A percentile compares a stretch with the other conserved stretches of the same genome.
Evolutionary conservation across 2,797 vertebrate genomes (phyloP).

Genomic region (Diplodus puntazzo): DNA sequence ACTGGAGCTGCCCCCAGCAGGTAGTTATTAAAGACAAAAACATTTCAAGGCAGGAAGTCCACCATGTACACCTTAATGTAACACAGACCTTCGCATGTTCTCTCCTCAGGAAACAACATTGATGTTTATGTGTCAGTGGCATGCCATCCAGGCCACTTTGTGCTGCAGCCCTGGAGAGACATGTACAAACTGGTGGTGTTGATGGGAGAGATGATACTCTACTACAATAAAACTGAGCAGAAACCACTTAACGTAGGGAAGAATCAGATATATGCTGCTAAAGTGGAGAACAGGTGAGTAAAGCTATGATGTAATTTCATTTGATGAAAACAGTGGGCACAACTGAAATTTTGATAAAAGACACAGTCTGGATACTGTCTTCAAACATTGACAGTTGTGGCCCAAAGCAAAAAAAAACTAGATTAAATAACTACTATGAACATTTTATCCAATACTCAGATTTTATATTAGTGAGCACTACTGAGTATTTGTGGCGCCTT

Average conservation of each 20-base stretch:
- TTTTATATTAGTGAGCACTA: background rate
- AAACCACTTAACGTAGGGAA: constrained; percentile 86
- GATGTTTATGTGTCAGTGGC: constrained; percentile 96
- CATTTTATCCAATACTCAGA: background rate
- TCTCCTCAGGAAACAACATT: constrained; percentile 88
- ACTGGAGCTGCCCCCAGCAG: constrained; percentile 86
- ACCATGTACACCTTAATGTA: background rate
- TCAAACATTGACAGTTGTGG: background rate
- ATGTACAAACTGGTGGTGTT: constrained; percentile 94
- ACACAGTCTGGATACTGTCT: background rate
- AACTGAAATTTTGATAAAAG: background rate
- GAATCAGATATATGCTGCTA: constrained; percentile 94
- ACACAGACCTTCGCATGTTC: background rate
- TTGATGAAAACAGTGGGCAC: background rate
- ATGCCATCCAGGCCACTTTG: constrained; percentile 97
- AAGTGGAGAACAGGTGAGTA: constrained; percentile 94
- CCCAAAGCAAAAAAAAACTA: too few relatives aligned
- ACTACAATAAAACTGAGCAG: constrained; percentile 92
- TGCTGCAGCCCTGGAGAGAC: constrained; percentile 96
- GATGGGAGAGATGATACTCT: constrained; percentile 97
- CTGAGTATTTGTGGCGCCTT: background rate
- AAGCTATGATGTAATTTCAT: background rate
- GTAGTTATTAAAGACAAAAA: constrained; percentile 38
- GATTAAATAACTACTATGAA: too few relatives aligned
- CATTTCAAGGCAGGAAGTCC: background rate